Conservation (phyloP, 92 coral and sea anemone species). For the Nematostella vectensis region DNA sequence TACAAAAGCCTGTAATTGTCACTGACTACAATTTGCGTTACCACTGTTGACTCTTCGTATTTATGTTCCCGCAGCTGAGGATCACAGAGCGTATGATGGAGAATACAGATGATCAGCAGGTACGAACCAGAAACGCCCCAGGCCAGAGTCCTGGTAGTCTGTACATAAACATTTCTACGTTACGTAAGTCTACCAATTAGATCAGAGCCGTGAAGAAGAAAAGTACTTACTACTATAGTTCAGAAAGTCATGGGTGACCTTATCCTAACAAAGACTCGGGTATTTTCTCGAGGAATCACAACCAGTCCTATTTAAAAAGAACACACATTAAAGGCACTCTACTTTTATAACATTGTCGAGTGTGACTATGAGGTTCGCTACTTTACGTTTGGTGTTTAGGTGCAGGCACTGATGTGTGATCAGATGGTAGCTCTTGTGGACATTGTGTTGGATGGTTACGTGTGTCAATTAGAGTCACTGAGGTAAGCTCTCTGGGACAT, state of each 20-base stretch:
- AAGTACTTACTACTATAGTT: background rate
- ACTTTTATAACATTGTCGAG: no score
- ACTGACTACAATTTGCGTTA: no score
- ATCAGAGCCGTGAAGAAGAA: background rate
- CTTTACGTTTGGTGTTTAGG: no score
- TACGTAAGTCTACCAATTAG: no score
- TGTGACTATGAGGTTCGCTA: no score
- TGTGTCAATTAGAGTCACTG: slow-evolving; percentile 64
- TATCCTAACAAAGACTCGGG: no score
- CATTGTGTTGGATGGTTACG: slow-evolving; percentile 74
- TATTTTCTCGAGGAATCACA: no score
- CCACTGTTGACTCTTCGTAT: no score
- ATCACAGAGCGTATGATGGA: slow-evolving; percentile 69
- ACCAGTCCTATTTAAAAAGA: no score
- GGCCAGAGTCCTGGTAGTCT: background rate
- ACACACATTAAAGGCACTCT: no score
- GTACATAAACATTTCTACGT: background rate
- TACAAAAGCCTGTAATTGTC: no score
- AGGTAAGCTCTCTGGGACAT: slow-evolving; percentile 53
- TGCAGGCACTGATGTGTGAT: slow-evolving; percentile 51
- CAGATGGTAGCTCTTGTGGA: slow-evolving; percentile 81
- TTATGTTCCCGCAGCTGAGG: slow-evolving; percentile 8
- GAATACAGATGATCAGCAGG: slow-evolving; percentile 75
- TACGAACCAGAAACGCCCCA: slow-evolving; percentile 9
- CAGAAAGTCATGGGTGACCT: no score